These are phyloP conservation scores for Haliclona indistincta DNA, from an alignment of 37 sponge, comb jelly and placozoan genomes.

Conservation along the genomic window DNA sequence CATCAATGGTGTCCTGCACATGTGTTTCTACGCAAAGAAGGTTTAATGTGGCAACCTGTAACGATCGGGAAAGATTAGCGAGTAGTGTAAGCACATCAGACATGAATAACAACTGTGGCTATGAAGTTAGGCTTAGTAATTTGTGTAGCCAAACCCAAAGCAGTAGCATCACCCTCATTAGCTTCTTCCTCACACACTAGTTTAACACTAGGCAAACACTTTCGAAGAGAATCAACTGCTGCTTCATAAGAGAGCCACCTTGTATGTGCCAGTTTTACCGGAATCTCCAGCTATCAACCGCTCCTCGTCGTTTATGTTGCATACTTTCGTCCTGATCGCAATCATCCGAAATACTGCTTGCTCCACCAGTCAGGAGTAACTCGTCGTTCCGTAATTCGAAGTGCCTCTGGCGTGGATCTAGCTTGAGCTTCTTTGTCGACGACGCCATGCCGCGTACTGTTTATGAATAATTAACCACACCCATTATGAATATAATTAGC, in stretches of 20 bases:
- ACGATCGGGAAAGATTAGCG: conserved; percentile 9
- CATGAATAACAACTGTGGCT: conserved; percentile 20
- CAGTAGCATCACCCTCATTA: conserved; percentile 40
- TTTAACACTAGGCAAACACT: conserved; percentile 19
- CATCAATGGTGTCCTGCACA: neutral
- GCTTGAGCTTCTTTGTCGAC: no score
- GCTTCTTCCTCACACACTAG: conserved; percentile 21
- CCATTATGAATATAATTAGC: no score
- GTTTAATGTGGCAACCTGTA: conserved; percentile 10
- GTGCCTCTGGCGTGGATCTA: no score
- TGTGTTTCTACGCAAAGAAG: conserved; percentile 4
- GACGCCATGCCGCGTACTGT: no score
- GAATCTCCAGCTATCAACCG: no score
- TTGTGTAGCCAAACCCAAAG: conserved; percentile 29
- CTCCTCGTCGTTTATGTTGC: no score
- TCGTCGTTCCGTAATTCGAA: no score
- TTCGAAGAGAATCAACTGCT: conserved; percentile 31
- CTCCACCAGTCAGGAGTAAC: no score
- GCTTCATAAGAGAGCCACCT: conserved; percentile 47
- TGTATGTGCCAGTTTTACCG: conserved; percentile 30
- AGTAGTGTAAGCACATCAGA: conserved; percentile 4
- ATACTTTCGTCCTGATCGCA: no score
- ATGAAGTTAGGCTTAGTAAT: conserved; percentile 16
- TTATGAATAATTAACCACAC: no score
- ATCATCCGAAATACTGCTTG: no score